Percentiles rank a stretch among this genome's conserved stretches.
Conservation (phyloP, 2,888 invertebrate species). For the Synanthedon tipuliformis region DNA sequence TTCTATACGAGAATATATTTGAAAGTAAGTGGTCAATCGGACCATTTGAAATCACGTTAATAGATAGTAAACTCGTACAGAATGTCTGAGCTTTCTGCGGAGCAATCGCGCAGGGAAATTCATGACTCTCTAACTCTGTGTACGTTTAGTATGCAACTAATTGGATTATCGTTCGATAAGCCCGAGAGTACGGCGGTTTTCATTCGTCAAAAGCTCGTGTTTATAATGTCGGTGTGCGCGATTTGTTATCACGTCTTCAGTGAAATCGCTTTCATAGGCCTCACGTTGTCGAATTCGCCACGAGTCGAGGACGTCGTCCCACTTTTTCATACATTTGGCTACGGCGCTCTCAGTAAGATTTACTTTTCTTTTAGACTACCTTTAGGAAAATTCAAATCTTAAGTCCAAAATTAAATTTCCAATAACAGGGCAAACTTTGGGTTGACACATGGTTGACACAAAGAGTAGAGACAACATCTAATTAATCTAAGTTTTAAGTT, state of each 20-base stretch:
- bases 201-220: constrained; percentile 36
- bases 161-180: constrained; percentile 43
- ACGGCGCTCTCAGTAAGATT: constrained; percentile 52
- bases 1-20: constrained; percentile 4
- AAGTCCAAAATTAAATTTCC: too few species aligned
- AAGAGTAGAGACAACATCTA: too few species aligned
- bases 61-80: constrained; percentile 10
- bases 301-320: constrained; percentile 58
- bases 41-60: background rate
- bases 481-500: too few species aligned
- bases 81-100: constrained; percentile 28
- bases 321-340: constrained; percentile 58
- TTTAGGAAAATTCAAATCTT: too few species aligned
- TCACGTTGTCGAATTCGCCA: constrained; percentile 51
- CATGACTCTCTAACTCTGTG: constrained; percentile 37
- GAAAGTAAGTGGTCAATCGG: background rate
- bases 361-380: too few species aligned
- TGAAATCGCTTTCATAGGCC: constrained; percentile 47
- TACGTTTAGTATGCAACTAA: constrained; percentile 42
- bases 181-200: constrained; percentile 22
- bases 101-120: constrained; percentile 44
- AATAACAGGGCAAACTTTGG: too few species aligned
- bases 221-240: constrained; percentile 31
- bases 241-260: constrained; percentile 56
- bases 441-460: too few species aligned